Conservation (phyloP, 2,113 vertebrate genomes). For the Passer domesticus region DNA sequence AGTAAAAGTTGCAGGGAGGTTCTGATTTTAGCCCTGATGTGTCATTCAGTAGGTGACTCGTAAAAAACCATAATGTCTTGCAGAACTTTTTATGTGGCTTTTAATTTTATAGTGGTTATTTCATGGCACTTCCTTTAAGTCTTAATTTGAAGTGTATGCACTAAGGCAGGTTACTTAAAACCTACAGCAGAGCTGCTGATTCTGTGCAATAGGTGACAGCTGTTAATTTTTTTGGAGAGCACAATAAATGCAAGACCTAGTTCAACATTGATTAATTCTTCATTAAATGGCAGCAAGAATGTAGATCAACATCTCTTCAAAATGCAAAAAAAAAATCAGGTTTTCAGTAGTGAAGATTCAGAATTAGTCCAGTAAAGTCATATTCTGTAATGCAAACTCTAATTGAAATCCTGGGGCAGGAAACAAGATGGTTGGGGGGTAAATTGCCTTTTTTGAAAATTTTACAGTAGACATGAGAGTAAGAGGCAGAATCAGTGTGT, state of each 20-base stretch:
- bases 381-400: not conserved
- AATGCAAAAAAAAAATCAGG: not conserved
- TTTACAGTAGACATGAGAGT: fast-evolving
- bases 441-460: not conserved
- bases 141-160: not conserved
- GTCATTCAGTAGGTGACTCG: not conserved
- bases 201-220: not conserved
- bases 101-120: not conserved
- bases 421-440: not conserved
- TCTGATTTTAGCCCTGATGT: not conserved
- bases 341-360: not conserved
- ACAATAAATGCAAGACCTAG: not conserved
- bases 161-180: not conserved
- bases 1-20: not conserved
- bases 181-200: not conserved
- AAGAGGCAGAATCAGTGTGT: not conserved
- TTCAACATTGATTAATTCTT: not conserved
- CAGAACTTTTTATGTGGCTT: not conserved
- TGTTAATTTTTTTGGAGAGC: not conserved
- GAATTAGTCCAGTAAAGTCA: not conserved
- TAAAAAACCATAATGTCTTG: not conserved
- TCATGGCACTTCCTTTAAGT: not conserved
- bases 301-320: not conserved
- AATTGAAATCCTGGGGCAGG: not conserved
- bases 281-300: not conserved